phyloP scores from a whole-genome alignment of 2,888 invertebrate genomes.

The Teleogryllus oceanicus region DNA sequence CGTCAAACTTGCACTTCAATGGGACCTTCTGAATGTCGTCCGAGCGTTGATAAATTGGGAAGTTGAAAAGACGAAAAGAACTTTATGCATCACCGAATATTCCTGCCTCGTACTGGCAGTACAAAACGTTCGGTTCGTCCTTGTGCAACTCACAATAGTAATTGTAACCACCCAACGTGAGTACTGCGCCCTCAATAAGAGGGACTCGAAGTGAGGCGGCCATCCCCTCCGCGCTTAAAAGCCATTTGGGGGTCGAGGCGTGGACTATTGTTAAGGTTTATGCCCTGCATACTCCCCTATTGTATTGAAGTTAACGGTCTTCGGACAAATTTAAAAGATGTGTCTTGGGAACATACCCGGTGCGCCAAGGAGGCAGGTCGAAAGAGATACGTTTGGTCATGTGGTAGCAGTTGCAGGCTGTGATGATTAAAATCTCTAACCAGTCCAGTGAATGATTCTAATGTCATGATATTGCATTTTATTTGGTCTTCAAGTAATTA shows the following conservation, averaged over 20 bases:
- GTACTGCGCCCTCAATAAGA: background rate
- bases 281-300: background rate
- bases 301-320: background rate
- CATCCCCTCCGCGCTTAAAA: background rate
- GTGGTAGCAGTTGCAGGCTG: no score
- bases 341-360: background rate
- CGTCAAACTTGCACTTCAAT: background rate
- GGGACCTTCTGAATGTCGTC: background rate
- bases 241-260: background rate
- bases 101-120: background rate
- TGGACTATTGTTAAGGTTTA: background rate
- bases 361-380: no score
- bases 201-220: background rate
- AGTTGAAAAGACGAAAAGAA: background rate
- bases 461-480: no score
- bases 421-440: no score
- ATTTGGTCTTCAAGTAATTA: no score
- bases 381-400: no score
- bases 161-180: background rate
- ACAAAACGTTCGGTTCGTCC: background rate
- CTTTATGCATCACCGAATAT: background rate
- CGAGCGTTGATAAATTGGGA: background rate
- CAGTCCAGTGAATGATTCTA: no score
- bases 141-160: background rate
- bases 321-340: slow-evolving; percentile 9